Evolutionary conservation across 2,888 invertebrate genomes (phyloP), one percentile per base, ranked within the genome.

Genomic region (Chaetoderma sp.): DNA sequence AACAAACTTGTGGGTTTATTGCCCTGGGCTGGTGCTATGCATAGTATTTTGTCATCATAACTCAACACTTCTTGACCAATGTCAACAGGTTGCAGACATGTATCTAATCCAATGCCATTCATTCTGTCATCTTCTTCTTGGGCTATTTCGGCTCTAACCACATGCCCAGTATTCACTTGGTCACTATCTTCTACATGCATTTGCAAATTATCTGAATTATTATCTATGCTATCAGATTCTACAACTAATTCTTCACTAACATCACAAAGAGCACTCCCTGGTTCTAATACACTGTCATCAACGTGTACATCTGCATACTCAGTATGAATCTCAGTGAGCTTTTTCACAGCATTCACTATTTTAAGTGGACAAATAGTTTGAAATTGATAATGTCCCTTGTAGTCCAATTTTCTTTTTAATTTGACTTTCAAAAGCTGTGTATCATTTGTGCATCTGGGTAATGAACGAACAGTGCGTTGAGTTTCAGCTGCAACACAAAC

Each of bases 401-500:
- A 71, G 13, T 52, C 8, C 27, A 71, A 28, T 42, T 69, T 71
- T 16, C 71, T 47, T 60, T 73, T 73, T 47, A 73, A 52, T 25
- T 71, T 69, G 3, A 73, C 56, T 36, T 42, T 42, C 10, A 73
- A 49, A 10, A 69, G 33, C 36, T 58, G 44, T 25, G 52, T 30
- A 16, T 67, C 63, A 27, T 54, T 45, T 28, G 57, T 30, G 32
- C 18, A n/a, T 57, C 70, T 60, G n/a, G 71, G 73, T n/a, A 73
- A 50, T 30, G 56, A 32, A 44, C 56, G 10, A 44, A 60, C 56
- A 25, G 62, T 57, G 45, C 50, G 58, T 25, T 61, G 36, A 1
- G 69, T 58, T 55, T 75, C 50, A 45, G 67, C 47, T 47, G 73
- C 71, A 4, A 75, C 71, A 68, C 69, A 70, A n/a, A 72, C 67